Evolutionary conservation across 1,140 invertebrate genomes (phyloP).

Genomic region (Eciton burchellii): DNA sequence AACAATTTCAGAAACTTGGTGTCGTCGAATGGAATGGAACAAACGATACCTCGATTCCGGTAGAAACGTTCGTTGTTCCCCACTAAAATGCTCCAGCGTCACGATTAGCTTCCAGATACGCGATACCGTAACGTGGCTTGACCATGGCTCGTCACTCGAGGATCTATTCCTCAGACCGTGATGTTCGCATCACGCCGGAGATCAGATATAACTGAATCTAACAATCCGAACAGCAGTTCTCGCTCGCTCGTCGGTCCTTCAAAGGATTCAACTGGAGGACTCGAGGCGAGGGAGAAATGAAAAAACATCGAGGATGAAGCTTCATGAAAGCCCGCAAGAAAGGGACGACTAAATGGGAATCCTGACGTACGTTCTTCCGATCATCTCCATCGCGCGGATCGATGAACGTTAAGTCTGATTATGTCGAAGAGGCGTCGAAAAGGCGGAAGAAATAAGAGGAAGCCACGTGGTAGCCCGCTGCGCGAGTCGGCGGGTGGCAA

Average conservation of each 20-base stretch:
- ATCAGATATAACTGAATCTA: not conserved
- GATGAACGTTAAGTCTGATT: too few relatives aligned
- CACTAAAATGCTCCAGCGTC: not conserved
- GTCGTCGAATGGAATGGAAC: not conserved
- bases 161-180: not conserved
- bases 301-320: not conserved
- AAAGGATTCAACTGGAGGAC: slow-evolving; percentile 27
- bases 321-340: too few relatives aligned
- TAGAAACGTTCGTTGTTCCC: not conserved
- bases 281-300: not conserved
- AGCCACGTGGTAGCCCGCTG: not conserved
- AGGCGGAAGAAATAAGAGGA: slow-evolving; percentile 26
- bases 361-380: too few relatives aligned
- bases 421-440: not conserved
- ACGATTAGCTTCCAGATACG: not conserved
- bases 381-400: too few relatives aligned
- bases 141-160: not conserved
- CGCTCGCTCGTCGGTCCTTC: not conserved
- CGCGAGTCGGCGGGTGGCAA: not conserved
- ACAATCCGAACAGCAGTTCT: slow-evolving; percentile 10
- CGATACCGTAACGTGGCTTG: not conserved
- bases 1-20: not conserved
- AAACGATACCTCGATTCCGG: not conserved
- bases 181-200: not conserved
- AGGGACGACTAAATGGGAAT: too few relatives aligned